Base-by-base conservation (phyloP, 1,140 invertebrate genomes). In the Drosophila ercepeae region DNA sequence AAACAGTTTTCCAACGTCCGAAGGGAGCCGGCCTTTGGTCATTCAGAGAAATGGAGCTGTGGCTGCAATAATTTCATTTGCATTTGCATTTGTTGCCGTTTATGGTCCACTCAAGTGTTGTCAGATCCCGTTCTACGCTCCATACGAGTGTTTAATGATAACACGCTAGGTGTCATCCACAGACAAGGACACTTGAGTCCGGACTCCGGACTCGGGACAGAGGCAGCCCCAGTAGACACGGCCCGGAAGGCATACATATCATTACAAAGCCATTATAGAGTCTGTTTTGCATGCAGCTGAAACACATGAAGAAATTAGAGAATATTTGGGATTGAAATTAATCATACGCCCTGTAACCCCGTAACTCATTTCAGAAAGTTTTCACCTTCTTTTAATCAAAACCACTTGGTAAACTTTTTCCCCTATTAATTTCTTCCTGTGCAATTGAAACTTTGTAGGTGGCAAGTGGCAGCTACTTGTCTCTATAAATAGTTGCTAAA, bases 1-100 rank as follows among this genome's bases (percentile, higher is more conserved):
- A 86, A 86, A 86, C 81, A 86, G 59, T 65, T 86, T 81, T 59
- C 36, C 36, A 19, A 34, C 44, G 16, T 7, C 9, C 34, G 34
- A 36, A 18, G 6, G n/a, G 14, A 29, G 0, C n/a, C 6, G 45
- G 8, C 11, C 9, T 32, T 42, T 49, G 58, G 42, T 42, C 49
- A 72, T 61, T 48, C 48, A 25, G 69, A 29, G 49, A 46, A 65
- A 54, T 64, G 64, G 46, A 45, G 64, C 55, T 71, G 52, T 55
- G 76, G 71, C 61, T 54, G 59, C 77, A 74, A 81, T 86, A 86
- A 86, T 86, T 88, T 65, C 52, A 79, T 79, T 76, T 77, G 81
- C 81, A 84, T 84, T 84, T 79, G 81, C 79, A 84, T 86, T 84
- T 84, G 79, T 84, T 84, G 71, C 71, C 79, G 77, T 81, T 88